Evolutionary conservation across 2,888 invertebrate genomes (phyloP).

Genomic region (Margaritifera margaritifera): DNA sequence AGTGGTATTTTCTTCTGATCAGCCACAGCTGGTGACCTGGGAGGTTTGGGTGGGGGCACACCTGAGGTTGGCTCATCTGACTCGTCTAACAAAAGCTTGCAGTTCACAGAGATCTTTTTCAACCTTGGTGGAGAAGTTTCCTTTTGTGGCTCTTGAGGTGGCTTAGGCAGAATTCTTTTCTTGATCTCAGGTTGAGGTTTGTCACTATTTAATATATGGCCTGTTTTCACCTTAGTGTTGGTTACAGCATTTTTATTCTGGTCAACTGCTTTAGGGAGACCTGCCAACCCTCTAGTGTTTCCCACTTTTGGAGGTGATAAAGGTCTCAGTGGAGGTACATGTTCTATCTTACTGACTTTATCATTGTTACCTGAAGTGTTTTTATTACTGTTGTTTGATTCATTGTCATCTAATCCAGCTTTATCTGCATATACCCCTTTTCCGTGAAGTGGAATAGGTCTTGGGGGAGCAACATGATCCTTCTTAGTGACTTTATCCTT

Average conservation of each 20-base stretch:
- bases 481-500: slow-evolving; percentile 1
- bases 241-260: no score
- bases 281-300: no score
- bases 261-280: no score
- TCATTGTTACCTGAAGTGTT: slow-evolving; percentile 4
- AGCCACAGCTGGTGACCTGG: background rate
- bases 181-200: slow-evolving; percentile 1
- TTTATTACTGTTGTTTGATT: background rate
- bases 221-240: background rate
- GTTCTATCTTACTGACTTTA: background rate
- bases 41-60: slow-evolving; percentile 15
- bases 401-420: background rate
- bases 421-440: background rate
- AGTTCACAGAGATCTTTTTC: slow-evolving; percentile 43
- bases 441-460: background rate
- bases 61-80: slow-evolving; percentile 12
- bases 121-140: background rate
- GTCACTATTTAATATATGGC: background rate
- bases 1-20: background rate
- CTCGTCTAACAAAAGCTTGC: slow-evolving; percentile 40
- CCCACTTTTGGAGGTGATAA: slow-evolving; percentile 12
- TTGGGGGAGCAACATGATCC: no score
- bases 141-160: slow-evolving; percentile 3
- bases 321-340: slow-evolving; percentile 11
- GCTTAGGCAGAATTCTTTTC: slow-evolving; percentile 1